Evolutionary conservation across 2,797 vertebrate genomes (phyloP).

Genomic region (Gadopsis marmoratus): DNA sequence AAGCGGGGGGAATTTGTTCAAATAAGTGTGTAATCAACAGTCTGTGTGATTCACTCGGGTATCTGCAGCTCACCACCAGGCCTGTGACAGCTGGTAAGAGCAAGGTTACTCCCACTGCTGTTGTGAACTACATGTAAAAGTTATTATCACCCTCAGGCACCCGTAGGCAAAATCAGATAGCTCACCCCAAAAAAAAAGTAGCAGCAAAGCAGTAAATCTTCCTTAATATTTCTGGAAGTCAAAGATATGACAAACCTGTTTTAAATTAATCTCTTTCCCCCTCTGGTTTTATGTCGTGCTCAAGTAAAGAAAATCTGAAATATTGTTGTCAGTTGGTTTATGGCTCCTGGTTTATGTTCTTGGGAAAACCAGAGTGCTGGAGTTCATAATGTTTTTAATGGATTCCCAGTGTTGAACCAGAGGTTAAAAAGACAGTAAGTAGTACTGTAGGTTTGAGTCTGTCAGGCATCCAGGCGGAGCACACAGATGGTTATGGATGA

Average conservation of each 20-base stretch:
- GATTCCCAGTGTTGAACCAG: constrained; percentile 24
- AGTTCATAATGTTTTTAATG: constrained; percentile 22
- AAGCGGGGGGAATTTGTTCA: constrained; percentile 24
- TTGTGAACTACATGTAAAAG: constrained; percentile 46
- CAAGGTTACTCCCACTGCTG: constrained; percentile 63
- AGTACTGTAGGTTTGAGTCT: constrained; percentile 15
- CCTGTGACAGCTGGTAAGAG: constrained; percentile 68
- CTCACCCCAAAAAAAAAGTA: background rate
- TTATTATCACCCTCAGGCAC: constrained; percentile 41
- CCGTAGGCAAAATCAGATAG: constrained; percentile 24
- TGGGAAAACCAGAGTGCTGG: background rate
- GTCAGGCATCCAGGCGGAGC: constrained; percentile 33
- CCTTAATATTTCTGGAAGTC: background rate
- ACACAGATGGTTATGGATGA: constrained; percentile 52
- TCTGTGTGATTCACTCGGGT: constrained; percentile 11
- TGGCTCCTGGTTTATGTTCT: background rate
- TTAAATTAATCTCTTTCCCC: background rate
- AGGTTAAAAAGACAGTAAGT: constrained; percentile 37
- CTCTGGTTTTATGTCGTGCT: background rate
- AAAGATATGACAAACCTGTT: constrained; percentile 4
- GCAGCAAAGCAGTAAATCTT: background rate
- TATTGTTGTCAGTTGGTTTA: background rate
- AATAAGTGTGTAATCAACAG: constrained; percentile 45
- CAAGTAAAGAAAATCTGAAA: background rate
- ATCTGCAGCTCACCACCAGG: constrained; percentile 10